Evolutionary conservation across 2,888 invertebrate species (phyloP).

Genomic region (Cecidostiba fungosa): DNA sequence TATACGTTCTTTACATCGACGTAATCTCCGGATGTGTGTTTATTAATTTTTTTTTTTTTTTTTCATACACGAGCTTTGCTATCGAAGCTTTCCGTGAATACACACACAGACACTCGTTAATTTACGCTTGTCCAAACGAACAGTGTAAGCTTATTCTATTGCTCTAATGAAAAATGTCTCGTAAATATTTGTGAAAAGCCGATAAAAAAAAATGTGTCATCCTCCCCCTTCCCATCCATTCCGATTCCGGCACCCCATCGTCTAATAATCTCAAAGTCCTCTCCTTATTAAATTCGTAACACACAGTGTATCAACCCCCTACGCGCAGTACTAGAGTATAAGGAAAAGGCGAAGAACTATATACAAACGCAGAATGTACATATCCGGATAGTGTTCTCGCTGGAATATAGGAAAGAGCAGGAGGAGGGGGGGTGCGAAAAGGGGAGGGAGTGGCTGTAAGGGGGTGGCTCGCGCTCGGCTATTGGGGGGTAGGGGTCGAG

Average conservation of each 20-base stretch:
- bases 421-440: not conserved
- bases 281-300: constrained; percentile 49
- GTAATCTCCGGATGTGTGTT: not conserved
- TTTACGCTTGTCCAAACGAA: too few species aligned
- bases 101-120: too few species aligned
- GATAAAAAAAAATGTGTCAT: not conserved
- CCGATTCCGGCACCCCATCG: not conserved
- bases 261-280: constrained; percentile 34
- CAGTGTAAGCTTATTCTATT: too few species aligned
- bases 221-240: not conserved
- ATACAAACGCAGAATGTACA: not conserved
- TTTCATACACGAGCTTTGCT: not conserved
- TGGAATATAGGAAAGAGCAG: not conserved
- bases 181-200: not conserved
- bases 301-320: not conserved
- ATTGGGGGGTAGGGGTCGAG: not conserved
- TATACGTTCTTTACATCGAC: not conserved
- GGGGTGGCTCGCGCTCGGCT: not conserved
- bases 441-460: not conserved
- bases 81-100: too few species aligned
- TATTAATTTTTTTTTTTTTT: not conserved
- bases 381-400: constrained; percentile 4
- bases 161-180: not conserved
- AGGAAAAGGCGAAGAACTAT: not conserved
- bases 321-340: not conserved